Base-by-base conservation (phyloP, 2,113 vertebrate species). In the Erinaceus europaeus region DNA sequence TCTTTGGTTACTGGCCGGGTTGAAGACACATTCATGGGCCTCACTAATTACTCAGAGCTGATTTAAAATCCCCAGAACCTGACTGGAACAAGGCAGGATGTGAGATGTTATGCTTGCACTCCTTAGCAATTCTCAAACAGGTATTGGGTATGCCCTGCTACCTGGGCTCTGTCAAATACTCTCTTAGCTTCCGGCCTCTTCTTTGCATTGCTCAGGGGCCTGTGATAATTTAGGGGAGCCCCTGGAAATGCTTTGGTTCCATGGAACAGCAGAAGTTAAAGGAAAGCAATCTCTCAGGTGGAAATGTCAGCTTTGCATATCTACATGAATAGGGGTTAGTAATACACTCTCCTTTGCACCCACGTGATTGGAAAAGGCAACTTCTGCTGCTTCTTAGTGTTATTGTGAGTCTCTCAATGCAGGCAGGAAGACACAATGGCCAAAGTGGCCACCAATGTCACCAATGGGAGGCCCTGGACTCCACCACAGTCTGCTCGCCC, bases 251-350 rank as follows among this genome's bases (percentile, higher is more conserved):
- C 64, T 64, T 86, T 61, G 8, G 42, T 91, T 82, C 67, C 69
- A 46, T 73, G 52, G 73, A 59, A 84, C 76, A 76, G 68, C 76
- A 83, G 61, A 87, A 91, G 46, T 18, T 9, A 34, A 53, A 46
- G 71, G 68, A 86, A 80, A 15, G 5, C 61, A 20, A 68, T 62
- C 18, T 59, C 53, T 50, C 20, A 55, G 52, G 52, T 67, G 53
- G 32, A 90, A 81, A 57, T 86, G 90, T 80, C 64, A 52, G 14
- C 80, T 85, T 93, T 46, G n/a, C n/a, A n/a, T n/a, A n/a, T n/a
- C n/a, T n/a, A n/a, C n/a, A n/a, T n/a, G n/a, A 74, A 42, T 59
- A 68, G 23, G 53, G 38, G 61, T 38, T 75, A 32, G 14, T 61
- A 83, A 61, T 76, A 71, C 46, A 84, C 64, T 85, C 11, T n/a